Conservation (phyloP, 2,113 vertebrate genomes). For the Daubentonia madagascariensis region DNA sequence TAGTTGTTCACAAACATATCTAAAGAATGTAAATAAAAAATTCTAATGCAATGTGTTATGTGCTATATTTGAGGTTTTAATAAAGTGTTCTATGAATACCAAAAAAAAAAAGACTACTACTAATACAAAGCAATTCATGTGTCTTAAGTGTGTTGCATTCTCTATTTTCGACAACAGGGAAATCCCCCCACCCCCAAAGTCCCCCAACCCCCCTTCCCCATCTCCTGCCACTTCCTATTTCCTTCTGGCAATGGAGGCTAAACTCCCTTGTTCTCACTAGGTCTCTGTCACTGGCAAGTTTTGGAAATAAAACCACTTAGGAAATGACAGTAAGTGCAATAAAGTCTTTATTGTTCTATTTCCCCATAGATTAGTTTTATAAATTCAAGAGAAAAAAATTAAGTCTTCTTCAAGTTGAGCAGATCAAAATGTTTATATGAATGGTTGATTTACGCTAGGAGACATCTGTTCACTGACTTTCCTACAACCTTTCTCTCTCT, state of each 20-base stretch:
- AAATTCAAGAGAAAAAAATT: background rate
- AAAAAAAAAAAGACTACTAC: background rate
- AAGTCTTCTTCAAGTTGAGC: background rate
- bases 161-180: background rate
- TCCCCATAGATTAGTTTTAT: background rate
- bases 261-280: background rate
- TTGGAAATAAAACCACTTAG: constrained; percentile 4
- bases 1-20: background rate
- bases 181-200: background rate
- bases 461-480: background rate
- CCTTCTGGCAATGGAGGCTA: background rate
- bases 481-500: background rate
- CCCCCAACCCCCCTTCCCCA: too few relatives aligned
- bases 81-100: background rate
- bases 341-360: constrained; percentile 4
- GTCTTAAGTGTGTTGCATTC: background rate
- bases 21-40: background rate
- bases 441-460: background rate
- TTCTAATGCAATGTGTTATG: background rate
- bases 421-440: background rate
- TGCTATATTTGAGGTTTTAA: background rate
- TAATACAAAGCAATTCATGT: background rate
- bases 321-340: background rate
- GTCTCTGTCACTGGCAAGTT: background rate
- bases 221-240: background rate